Conservation (phyloP, 2,113 vertebrate genomes). For the Porphyrio hochstetteri region DNA sequence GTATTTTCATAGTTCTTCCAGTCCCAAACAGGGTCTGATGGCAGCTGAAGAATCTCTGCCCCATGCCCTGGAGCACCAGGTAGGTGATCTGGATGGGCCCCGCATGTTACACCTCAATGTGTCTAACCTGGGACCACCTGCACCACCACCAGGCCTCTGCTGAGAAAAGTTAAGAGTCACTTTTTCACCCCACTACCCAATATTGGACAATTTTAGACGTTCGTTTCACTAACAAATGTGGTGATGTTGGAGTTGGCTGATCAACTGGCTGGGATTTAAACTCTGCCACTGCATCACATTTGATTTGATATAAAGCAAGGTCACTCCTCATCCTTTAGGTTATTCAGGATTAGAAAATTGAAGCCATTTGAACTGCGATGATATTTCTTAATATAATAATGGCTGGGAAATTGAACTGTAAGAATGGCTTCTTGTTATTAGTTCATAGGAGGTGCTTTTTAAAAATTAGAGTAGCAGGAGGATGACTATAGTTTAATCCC, state of each 20-base stretch:
- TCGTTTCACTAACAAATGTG: background rate
- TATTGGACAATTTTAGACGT: background rate
- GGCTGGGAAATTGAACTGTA: constrained; percentile 21
- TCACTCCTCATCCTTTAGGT: constrained; percentile 18
- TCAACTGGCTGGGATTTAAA: background rate
- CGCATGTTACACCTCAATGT: rapidly evolving
- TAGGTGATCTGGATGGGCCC: background rate
- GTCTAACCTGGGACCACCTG: background rate
- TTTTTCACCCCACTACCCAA: background rate
- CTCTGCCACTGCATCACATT: background rate
- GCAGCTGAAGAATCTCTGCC: background rate
- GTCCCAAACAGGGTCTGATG: background rate
- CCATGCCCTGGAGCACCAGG: background rate
- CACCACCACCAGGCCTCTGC: background rate
- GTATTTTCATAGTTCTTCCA: background rate
- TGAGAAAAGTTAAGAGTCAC: background rate
- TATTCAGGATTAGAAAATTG: constrained; percentile 46
- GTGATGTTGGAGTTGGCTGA: background rate
- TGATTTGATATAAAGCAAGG: constrained; percentile 7
- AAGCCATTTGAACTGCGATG: constrained; percentile 27
- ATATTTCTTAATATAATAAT: constrained; percentile 56
- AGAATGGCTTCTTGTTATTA: constrained; percentile 3
- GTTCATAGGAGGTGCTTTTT: constrained; percentile 32
- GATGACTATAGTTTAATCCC: constrained; percentile 20
- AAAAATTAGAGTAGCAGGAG: constrained; percentile 12